Evolutionary conservation across 2,797 vertebrate genomes (phyloP).

Genomic region (Peromyscus eremicus): DNA sequence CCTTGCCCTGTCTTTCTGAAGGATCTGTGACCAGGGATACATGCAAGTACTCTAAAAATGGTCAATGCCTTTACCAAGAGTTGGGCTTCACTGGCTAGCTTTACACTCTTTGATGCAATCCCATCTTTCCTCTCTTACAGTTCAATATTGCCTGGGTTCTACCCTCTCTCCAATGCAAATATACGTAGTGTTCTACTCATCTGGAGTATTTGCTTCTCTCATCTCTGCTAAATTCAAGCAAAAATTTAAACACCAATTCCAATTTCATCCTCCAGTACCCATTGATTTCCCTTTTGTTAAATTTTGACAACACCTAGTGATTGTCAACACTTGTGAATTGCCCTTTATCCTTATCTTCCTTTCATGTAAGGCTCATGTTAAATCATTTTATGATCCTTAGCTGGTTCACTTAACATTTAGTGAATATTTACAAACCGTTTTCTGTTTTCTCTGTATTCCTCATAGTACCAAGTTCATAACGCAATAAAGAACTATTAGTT

Average conservation of each 20-base stretch:
- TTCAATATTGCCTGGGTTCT: neutral
- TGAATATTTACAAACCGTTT: slow-evolving; percentile 47
- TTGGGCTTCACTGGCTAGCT: neutral
- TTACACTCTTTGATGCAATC: neutral
- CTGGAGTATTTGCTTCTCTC: slow-evolving; percentile 37
- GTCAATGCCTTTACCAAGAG: slow-evolving; percentile 20
- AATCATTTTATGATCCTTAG: slow-evolving; percentile 35
- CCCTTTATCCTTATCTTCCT: slow-evolving; percentile 48
- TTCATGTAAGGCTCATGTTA: neutral
- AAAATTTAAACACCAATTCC: slow-evolving; percentile 50
- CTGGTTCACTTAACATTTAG: slow-evolving; percentile 39
- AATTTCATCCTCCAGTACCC: slow-evolving; percentile 14
- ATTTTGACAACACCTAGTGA: slow-evolving; percentile 34
- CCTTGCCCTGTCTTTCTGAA: slow-evolving; percentile 23
- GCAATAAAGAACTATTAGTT: slow-evolving; percentile 57
- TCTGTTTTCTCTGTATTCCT: slow-evolving; percentile 62
- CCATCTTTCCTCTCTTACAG: slow-evolving; percentile 10
- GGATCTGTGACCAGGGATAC: neutral
- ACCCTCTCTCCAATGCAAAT: neutral
- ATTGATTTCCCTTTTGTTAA: neutral
- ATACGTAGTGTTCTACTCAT: slow-evolving; percentile 22
- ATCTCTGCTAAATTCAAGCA: slow-evolving; percentile 56
- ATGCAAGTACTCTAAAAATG: slow-evolving; percentile 53
- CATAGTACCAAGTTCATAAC: slow-evolving; percentile 19
- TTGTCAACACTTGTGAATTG: slow-evolving; percentile 42